A percentile compares a stretch with the other conserved stretches of the same genome.
These are phyloP conservation scores for Chloroclysta siterata DNA, from an alignment of 2,888 invertebrate genomes.

Conservation along the genomic window DNA sequence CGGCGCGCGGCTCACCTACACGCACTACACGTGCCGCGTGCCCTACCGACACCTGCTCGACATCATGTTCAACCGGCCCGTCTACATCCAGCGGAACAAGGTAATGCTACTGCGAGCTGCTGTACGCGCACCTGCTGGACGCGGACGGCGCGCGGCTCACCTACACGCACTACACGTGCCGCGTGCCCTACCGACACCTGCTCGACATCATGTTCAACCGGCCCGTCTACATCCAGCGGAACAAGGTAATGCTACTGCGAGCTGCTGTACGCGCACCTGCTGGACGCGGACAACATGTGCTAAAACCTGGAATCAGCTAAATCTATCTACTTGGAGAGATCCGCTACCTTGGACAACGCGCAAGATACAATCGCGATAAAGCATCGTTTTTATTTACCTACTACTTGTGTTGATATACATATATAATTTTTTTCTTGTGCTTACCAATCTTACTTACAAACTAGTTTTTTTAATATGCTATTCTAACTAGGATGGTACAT, in stretches of 20 bases:
- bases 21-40: constrained; percentile 91
- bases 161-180: constrained; percentile 91
- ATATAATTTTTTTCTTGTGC: no score
- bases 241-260: constrained; percentile 76
- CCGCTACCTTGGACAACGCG: no score
- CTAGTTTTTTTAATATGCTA: no score
- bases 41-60: constrained; percentile 90
- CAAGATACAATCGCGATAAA: no score
- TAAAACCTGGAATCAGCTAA: no score
- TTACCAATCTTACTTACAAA: no score
- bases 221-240: constrained; percentile 90
- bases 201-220: constrained; percentile 93
- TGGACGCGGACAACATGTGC: no score
- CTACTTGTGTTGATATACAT: no score
- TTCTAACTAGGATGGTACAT: no score
- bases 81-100: constrained; percentile 90
- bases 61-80: constrained; percentile 92
- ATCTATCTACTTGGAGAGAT: no score
- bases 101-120: constrained; percentile 45
- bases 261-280: no score
- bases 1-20: constrained; percentile 91
- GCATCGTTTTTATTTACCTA: no score
- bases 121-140: constrained; percentile 87
- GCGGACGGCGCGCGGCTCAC: constrained; percentile 91
- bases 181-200: constrained; percentile 89